Conservation (phyloP, 2,113 vertebrate species). For the Fregetta grallaria region DNA sequence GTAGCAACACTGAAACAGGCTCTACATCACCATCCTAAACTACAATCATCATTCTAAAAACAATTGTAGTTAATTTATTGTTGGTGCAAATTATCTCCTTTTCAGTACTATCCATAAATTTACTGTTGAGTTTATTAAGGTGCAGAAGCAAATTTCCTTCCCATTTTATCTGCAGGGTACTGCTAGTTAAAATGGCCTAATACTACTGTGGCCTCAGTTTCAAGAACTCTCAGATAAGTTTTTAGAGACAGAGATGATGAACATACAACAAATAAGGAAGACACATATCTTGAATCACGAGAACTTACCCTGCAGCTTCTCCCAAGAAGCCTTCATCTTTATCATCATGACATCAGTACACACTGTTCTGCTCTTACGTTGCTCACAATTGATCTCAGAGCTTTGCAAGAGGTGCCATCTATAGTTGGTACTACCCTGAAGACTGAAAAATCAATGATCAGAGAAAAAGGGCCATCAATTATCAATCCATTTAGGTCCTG, state of each 20-base stretch:
- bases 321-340: background rate
- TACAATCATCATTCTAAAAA: background rate
- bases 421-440: background rate
- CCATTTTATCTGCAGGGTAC: background rate
- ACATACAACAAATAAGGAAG: background rate
- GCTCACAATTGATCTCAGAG: background rate
- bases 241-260: background rate
- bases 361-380: background rate
- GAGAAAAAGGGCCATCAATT: background rate
- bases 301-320: background rate
- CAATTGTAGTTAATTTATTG: background rate
- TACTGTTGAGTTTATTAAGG: background rate
- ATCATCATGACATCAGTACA: background rate
- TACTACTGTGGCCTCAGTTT: background rate
- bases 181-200: background rate
- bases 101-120: background rate
- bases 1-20: background rate
- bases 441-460: conserved; percentile 40
- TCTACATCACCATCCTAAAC: background rate
- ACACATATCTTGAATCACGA: background rate
- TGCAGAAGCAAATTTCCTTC: background rate
- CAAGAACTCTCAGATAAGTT: background rate
- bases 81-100: background rate
- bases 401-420: background rate
- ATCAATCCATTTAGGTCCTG: background rate